Evolutionary conservation across 2,888 invertebrate species (phyloP), one percentile per base, ranked within the genome.

Genomic region (Willowsia nigromaculata): DNA sequence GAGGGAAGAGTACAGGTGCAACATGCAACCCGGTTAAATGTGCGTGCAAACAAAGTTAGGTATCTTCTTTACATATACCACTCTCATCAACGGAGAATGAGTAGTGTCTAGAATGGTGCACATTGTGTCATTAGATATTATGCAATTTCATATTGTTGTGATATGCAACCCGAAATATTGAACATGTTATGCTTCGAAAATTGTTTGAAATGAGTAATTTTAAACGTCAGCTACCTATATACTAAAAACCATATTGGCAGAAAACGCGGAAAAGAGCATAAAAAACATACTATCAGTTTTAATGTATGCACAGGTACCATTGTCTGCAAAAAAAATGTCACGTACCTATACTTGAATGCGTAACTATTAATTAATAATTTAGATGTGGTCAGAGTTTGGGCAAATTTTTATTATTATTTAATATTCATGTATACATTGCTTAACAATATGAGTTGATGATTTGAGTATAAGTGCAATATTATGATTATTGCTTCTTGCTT

Each of bases 301-400:
- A 18, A 56, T 18, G 11, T 33, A 13, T 62, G 27, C 13, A 13
- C 56, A 56, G 22, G 62, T 30, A 65, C 33, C n/a, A 65, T 47
- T 37, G 9, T 37, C 5, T 37, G 37, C 4, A 6, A 9, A 6
- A 9, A 6, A 6, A 6, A 37, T 37, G 37, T 37, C 5, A 37
- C 4, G 4, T 37, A 6, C 4, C 37, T 37, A 37, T 4, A 37
- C 9, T 37, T 37, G 4, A 37, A 9, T 9, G 5, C 4, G 37
- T 37, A 37, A 6, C 37, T 37, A 37, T 37, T 37, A 37, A 74
- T 74, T 27, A 47, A 47, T 47, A 47, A 74, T 27, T 74, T 43
- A 13, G 47, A 74, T 47, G 22, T 74, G 47, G 47, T 43, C 74
- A 74, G 22, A 74, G 74, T 74, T 43, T 74, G n/a, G n/a, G n/a